Evolutionary conservation across 2,888 invertebrate genomes (phyloP), one percentile per base, ranked within the genome.

Genomic region (Lasioglossum villosulum): DNA sequence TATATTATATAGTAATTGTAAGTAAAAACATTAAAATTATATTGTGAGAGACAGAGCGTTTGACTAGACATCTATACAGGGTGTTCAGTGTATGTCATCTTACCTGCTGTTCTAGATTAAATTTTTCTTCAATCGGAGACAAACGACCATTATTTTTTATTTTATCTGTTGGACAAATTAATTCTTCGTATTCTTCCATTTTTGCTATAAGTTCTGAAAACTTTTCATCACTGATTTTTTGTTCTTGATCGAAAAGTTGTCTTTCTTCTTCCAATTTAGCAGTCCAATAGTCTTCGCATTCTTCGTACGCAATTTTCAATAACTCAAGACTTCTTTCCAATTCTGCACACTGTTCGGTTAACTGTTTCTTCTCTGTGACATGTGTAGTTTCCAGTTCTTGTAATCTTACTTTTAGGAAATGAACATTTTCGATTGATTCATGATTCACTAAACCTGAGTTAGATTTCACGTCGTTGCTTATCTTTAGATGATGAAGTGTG

Each of bases 241-340:
- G 97, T 93, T 98, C 98, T 86, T 97, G 97, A 91, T 97, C 97
- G 93, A 97, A 97, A 81, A 97, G 95, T 88, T 96, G 96, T 45
- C 98, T 96, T 95, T 98, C 98, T 86, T 97, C 98, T 74, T 97
- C 97, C 82, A 98, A 95, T 95, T 98, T 98, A 52, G 96, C 95
- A 75, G 97, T 96, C 98, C 98, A 98, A 95, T 98, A 98, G 94
- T 98, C 98, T 94, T 98, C 98, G 94, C 98, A 97, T 85, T 97
- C 97, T 92, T 98, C 98, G 94, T 98, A 98, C 93, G 98, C 98
- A 71, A 96, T 96, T 91, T 96, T 96, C 95, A 98, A 95, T 92
- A 97, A 96, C 93, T 98, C 98, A 80, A 98, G 95, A 91, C 97
- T 97, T 75, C 95, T 95, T 95, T 98, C 98, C 75, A 98, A 95